These are phyloP conservation scores for Semaprochilodus insignis DNA, from an alignment of 2,797 vertebrate species.

Conservation along the genomic window DNA sequence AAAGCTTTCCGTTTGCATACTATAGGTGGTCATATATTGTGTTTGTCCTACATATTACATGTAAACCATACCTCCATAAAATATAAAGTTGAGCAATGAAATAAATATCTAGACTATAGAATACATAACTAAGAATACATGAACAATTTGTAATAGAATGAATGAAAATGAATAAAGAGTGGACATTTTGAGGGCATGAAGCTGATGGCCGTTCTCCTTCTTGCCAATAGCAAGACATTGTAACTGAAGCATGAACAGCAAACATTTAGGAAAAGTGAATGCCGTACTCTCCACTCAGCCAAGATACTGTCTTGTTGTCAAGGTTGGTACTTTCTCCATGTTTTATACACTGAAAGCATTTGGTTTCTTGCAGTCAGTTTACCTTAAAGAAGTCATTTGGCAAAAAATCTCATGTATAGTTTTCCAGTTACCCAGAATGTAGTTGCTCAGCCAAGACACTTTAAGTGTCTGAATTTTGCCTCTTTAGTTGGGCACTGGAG, in stretches of 20 bases:
- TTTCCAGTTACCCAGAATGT: too few relatives aligned
- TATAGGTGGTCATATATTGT: not conserved
- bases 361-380: too few relatives aligned
- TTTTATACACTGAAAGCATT: too few relatives aligned
- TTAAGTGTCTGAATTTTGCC: not conserved
- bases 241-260: not conserved
- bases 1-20: not conserved
- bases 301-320: not conserved
- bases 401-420: too few relatives aligned
- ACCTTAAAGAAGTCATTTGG: too few relatives aligned
- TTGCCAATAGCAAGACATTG: too few relatives aligned
- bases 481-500: not conserved
- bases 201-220: too few relatives aligned
- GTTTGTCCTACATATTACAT: not conserved
- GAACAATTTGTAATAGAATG: not conserved
- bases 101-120: not conserved
- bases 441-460: not conserved
- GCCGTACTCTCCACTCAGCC: too few relatives aligned
- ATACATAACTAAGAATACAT: not conserved
- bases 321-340: not conserved
- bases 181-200: too few relatives aligned
- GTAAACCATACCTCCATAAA: constrained; percentile 13
- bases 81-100: not conserved
- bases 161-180: not conserved
- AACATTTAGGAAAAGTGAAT: not conserved